Evolutionary conservation across 30 jellyfish, hydroid and myxozoan genomes (phyloP).

Genomic region (Catostylus mosaicus): DNA sequence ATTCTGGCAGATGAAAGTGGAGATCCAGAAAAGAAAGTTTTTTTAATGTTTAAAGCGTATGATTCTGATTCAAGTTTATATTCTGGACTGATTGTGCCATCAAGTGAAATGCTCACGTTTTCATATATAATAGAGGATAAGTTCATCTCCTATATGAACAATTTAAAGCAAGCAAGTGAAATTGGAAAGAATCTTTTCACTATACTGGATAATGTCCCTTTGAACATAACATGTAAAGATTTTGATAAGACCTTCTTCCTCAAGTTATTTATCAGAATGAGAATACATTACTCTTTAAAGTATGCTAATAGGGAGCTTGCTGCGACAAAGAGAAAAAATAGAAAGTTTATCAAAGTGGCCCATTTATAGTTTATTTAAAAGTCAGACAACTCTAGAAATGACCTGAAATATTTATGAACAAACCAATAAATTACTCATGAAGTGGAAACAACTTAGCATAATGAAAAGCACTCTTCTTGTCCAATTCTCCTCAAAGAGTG

Average conservation of each 20-base stretch:
- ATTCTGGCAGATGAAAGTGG: neutral
- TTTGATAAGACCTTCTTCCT: neutral
- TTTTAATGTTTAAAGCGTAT: conserved; percentile 33
- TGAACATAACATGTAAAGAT: neutral
- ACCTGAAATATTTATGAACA: too few relatives aligned
- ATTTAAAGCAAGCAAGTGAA: neutral
- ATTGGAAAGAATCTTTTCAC: neutral
- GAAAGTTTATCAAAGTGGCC: conserved; percentile 3
- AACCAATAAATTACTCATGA: too few relatives aligned
- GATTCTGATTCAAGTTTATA: conserved; percentile 2
- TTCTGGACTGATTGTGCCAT: conserved; percentile 29
- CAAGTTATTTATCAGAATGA: neutral
- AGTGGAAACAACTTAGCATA: too few relatives aligned
- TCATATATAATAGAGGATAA: conserved; percentile 6
- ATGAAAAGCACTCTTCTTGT: too few relatives aligned
- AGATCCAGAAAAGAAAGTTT: neutral
- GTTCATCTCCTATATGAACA: neutral
- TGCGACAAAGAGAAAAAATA: neutral
- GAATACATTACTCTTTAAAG: neutral
- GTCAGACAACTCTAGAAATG: too few relatives aligned
- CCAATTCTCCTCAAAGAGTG: too few relatives aligned
- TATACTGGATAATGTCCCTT: conserved; percentile 12
- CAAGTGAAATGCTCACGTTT: neutral
- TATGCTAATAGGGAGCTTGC: conserved; percentile 6
- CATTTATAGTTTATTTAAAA: too few relatives aligned